These are phyloP conservation scores for Lucilia sericata DNA, from an alignment of 1,140 invertebrate genomes.

Conservation along the genomic window DNA sequence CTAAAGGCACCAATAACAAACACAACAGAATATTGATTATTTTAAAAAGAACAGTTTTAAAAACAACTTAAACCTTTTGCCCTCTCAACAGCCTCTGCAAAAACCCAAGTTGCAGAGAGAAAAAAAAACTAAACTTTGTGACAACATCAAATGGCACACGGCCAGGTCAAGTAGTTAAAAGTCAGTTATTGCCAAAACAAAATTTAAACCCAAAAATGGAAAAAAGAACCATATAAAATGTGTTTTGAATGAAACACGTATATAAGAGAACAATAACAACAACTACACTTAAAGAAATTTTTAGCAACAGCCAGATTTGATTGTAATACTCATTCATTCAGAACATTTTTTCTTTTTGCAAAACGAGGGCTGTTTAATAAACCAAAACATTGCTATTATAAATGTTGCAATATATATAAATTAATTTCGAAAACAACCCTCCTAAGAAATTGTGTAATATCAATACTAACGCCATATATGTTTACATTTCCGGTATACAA, in stretches of 20 bases:
- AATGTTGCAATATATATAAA: neutral
- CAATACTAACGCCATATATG: slow-evolving; percentile 1
- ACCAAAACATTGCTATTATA: neutral
- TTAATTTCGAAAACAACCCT: neutral
- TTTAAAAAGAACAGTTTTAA: neutral
- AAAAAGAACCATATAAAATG: neutral
- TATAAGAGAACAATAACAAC: neutral
- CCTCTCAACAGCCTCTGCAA: slow-evolving; percentile 3
- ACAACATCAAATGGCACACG: slow-evolving; percentile 23
- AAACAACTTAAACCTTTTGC: neutral
- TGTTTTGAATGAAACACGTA: neutral
- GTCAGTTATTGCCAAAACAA: neutral
- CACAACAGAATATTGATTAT: neutral
- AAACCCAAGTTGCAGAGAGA: neutral
- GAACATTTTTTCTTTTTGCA: neutral
- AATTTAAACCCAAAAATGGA: neutral
- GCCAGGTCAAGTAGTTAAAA: slow-evolving; percentile 36
- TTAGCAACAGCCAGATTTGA: slow-evolving; percentile 5
- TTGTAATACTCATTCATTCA: neutral
- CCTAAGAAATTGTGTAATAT: neutral
- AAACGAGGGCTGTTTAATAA: neutral
- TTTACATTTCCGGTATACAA: slow-evolving; percentile 16
- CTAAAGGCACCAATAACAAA: neutral
- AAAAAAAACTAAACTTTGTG: neutral
- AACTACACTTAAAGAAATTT: neutral